Conservation (phyloP, 2,113 vertebrate genomes). For the Colaptes auratus region DNA sequence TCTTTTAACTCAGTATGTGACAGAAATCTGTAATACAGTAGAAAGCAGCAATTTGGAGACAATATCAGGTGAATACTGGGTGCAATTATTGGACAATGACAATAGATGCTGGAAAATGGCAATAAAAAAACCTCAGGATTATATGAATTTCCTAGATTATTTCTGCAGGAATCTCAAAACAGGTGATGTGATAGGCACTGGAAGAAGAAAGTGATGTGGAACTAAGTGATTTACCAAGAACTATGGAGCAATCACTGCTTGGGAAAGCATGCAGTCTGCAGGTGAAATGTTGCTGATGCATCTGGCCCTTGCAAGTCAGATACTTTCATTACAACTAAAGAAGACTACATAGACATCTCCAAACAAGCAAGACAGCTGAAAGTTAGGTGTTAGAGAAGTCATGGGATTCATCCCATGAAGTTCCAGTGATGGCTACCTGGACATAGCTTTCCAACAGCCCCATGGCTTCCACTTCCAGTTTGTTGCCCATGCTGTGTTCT, state of each 20-base stretch:
- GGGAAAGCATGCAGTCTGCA: background rate
- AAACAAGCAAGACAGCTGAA: background rate
- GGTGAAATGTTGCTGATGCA: background rate
- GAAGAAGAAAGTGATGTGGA: background rate
- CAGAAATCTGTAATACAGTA: slow-evolving; percentile 37
- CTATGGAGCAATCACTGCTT: background rate
- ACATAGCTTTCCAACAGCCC: background rate
- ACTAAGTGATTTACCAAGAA: background rate
- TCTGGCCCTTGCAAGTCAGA: background rate
- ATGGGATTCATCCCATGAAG: too few species aligned
- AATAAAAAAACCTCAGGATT: background rate
- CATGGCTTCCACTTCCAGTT: too few species aligned
- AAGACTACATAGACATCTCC: background rate
- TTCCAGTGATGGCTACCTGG: background rate
- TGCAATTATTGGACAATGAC: background rate
- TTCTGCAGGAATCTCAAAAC: background rate
- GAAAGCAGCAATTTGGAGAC: slow-evolving; percentile 10
- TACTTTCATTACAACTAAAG: background rate
- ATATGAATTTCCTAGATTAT: background rate
- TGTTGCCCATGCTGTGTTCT: too few species aligned
- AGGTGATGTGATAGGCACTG: background rate
- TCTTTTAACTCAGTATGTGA: slow-evolving; percentile 52
- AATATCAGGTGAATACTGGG: background rate
- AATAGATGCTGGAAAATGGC: background rate
- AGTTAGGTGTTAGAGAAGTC: background rate